Evolutionary conservation across 1,140 invertebrate genomes (phyloP).

Genomic region (Sarcophaga bullata): DNA sequence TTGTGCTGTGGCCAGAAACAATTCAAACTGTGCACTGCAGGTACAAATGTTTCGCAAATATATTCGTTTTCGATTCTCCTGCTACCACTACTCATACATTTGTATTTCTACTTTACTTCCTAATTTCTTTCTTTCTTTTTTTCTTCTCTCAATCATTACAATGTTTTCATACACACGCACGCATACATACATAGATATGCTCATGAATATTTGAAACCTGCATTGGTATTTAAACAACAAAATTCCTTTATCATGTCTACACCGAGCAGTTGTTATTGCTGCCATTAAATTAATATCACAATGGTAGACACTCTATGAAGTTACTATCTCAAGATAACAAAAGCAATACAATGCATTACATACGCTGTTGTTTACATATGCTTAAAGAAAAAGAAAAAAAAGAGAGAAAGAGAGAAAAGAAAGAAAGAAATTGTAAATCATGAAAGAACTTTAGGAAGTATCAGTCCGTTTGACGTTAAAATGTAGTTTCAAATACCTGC

Average conservation of each 20-base stretch:
- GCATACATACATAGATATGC: background rate
- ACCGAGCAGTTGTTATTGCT: background rate
- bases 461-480: background rate
- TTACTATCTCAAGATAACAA: background rate
- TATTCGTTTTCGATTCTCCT: background rate
- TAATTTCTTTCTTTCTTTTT: no score
- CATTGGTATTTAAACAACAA: background rate
- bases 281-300: background rate
- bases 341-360: background rate
- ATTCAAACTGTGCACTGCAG: slow-evolving; percentile 6
- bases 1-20: background rate
- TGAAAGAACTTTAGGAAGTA: background rate
- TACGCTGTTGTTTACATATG: no score
- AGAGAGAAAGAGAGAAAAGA: no score
- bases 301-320: background rate
- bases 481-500: slow-evolving; percentile 1
- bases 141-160: background rate
- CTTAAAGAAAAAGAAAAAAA: no score
- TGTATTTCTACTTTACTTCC: background rate
- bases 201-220: background rate
- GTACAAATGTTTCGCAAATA: background rate
- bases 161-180: background rate
- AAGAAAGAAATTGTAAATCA: background rate
- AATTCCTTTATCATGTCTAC: background rate
- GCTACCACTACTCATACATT: no score